Base-by-base conservation (phyloP, 2,797 vertebrate species). In the Chelidonichthys spinosus region DNA sequence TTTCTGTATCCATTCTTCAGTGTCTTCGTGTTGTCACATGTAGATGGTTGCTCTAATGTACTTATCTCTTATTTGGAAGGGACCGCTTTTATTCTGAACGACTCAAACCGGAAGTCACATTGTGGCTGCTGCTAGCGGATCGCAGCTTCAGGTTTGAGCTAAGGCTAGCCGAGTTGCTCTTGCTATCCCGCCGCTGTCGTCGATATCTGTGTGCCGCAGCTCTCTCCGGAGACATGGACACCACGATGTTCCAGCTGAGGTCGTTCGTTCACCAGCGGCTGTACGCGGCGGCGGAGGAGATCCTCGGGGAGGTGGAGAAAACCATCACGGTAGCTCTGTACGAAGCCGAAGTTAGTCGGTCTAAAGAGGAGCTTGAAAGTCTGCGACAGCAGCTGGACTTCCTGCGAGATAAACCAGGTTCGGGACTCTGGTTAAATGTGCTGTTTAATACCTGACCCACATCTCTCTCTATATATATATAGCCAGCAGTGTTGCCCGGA, bases 291-390 rank as follows among this genome's bases (percentile, higher is more conserved):
- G 81, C 76, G 0, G 70, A 86, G 60, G 80, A 90, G 60, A 87
- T 89, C 46, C 72, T 85, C n/a, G 74, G 76, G n/a, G 83, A 89
- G 63, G 74, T 86, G 62, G 76, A 87, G 52, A 87, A 78, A 50
- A 81, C 81, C 46, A 46, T 90, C 2, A 72, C 63, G 40, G 42
- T 77, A 44, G 82, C 78, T 46, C 1, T 87, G 53, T 37, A 71
- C 53, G 63, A 78, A 58, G 77, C 68, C 6, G 63, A 74, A 74
- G 76, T 73, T 58, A 39, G 49, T 62, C 76, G 67, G 8, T 47
- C 68, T 8, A 79, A 78, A 65, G 69, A 76, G 11, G 79, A 81
- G 65, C 46, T 25, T 1, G 63, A 59, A 59, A 56, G 65, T 68
- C 73, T 81, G 65, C 69, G 46, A 43, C 56, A 55, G 4, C 74